Evolutionary conservation across 2,113 vertebrate genomes (phyloP), one percentile per base, ranked within the genome.

Genomic region (Brienomyrus longianalis): DNA sequence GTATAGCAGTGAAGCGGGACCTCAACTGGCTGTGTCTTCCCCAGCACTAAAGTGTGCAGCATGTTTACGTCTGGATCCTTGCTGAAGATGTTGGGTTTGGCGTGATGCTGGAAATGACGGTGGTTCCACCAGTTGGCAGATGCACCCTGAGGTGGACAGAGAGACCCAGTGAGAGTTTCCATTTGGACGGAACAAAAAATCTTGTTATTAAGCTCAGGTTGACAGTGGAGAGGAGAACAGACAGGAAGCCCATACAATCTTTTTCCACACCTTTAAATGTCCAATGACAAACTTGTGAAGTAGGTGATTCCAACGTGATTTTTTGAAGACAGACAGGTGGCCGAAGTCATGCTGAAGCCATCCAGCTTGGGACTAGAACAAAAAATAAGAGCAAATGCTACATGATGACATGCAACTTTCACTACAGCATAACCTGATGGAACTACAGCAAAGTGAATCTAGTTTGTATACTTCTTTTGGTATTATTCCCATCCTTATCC

Each of bases 41-140:
- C 98, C 1, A 99, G 92, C 19, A 99, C 98, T 80, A 99, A 97
- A 27, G 97, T 3, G 0, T 97, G 95, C 86, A 98, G 89, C 97
- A 98, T 98, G 94, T 99, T 99, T 91, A 99, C 94, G 6, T 99
- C 98, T 0, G 98, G 98, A 62, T 99, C 98, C 92, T 99, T 99
- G 10, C 91, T 90, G 94, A 98, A 96, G 91, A 98, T 92, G 93
- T 99, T 99, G 89, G 98, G 97, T 90, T 99, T 99, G 48, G 98
- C 98, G 0, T 99, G 98, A 90, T 99, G 98, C 92, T 98, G 98
- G 94, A 98, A 99, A 93, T 99, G 98, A 11, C 98, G 96, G 87
- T 99, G 98, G 93, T 99, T 99, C 98, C 98, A 99, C 98, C 98
- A 99, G 94, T 97, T 97, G 80, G 97, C 97, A 7, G 98, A 98